Evolutionary conservation across 2,797 vertebrate species (phyloP).

Genomic region (Stomatorhinus walkeri): DNA sequence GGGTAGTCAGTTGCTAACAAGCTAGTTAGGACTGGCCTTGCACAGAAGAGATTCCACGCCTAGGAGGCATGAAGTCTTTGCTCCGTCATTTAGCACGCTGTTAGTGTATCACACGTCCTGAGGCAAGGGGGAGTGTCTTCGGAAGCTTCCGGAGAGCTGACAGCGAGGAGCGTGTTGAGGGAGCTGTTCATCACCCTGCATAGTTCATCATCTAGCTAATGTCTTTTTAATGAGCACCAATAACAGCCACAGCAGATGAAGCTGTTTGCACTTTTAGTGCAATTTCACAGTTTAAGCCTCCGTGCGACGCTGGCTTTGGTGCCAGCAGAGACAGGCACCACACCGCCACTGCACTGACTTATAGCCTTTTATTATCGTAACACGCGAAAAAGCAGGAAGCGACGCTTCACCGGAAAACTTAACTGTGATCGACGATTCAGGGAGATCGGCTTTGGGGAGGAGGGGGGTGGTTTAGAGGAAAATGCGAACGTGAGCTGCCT

Average conservation of each 20-base stretch:
- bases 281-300: slow-evolving; percentile 15
- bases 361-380: background rate
- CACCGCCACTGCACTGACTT: background rate
- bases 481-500: background rate
- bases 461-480: background rate
- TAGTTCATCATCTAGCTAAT: slow-evolving; percentile 8
- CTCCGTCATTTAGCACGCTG: background rate
- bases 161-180: background rate
- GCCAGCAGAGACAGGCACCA: background rate
- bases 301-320: background rate
- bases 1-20: background rate
- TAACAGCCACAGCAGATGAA: slow-evolving; percentile 8
- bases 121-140: background rate
- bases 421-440: background rate
- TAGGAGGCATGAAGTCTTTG: background rate
- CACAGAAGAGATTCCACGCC: background rate
- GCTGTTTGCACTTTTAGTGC: background rate
- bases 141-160: background rate
- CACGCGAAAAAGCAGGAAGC: background rate
- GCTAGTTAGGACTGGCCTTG: background rate
- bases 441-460: background rate
- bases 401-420: background rate
- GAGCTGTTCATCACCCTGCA: background rate
- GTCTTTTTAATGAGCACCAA: slow-evolving; percentile 12
- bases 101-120: background rate